Conservation (phyloP, 1,140 invertebrate genomes). For the Caenorhabditis latens region DNA sequence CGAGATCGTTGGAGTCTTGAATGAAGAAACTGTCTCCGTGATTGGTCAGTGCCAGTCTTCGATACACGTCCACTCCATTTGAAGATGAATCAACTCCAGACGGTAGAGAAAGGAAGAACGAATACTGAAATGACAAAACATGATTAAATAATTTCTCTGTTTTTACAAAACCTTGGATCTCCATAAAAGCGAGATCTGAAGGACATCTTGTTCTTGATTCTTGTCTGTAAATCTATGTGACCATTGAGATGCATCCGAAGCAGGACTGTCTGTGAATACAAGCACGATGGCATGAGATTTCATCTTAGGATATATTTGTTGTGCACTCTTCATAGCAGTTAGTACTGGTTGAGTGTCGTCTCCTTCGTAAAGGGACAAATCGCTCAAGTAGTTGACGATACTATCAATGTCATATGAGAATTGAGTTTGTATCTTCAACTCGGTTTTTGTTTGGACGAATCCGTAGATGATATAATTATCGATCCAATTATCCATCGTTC, state of each 20-base stretch:
- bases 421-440: neutral
- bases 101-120: conserved; percentile 4
- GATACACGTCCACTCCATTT: conserved; percentile 31
- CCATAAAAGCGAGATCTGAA: conserved; percentile 50
- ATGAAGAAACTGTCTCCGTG: conserved; percentile 9
- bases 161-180: conserved; percentile 1
- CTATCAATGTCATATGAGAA: neutral
- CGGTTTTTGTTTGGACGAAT: neutral
- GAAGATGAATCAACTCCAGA: neutral
- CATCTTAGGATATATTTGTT: conserved; percentile 25
- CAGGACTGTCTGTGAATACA: conserved; percentile 13
- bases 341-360: conserved; percentile 1
- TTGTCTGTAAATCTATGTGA: conserved; percentile 30
- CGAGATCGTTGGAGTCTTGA: neutral
- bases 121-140: neutral
- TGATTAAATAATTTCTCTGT: neutral
- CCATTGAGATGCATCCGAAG: conserved; percentile 16
- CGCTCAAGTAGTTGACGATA: neutral
- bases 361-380: conserved; percentile 9
- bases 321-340: neutral
- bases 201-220: neutral
- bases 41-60: neutral
- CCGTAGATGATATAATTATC: conserved; percentile 29
- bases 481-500: neutral
- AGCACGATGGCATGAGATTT: conserved; percentile 30